Evolutionary conservation across 2,113 vertebrate genomes (phyloP).

Genomic region (Pitta sordida): DNA sequence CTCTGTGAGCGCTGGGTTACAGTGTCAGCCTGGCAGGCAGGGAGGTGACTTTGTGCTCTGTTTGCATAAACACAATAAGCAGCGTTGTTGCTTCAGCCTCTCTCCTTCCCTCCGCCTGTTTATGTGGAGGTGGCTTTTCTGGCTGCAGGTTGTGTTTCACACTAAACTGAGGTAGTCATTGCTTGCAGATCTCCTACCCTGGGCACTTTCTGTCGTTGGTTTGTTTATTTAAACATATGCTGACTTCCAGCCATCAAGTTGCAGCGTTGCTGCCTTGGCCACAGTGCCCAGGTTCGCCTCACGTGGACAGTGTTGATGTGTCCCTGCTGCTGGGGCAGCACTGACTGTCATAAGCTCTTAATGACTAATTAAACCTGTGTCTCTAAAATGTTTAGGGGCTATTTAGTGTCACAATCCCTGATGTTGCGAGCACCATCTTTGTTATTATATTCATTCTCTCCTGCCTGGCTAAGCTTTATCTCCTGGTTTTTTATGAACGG

Average conservation of each 20-base stretch:
- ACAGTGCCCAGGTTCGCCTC: not conserved
- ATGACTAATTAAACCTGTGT: not conserved
- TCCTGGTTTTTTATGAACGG: not conserved
- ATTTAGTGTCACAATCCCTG: not conserved
- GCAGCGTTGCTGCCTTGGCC: not conserved
- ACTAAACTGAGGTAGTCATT: not conserved
- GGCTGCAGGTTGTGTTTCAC: not conserved
- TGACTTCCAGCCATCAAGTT: not conserved
- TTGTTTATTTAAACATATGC: not conserved
- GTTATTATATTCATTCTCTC: not conserved
- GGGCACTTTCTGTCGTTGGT: not conserved
- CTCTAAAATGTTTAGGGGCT: not conserved
- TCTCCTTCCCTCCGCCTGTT: not conserved
- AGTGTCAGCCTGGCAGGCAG: not conserved
- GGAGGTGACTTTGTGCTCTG: not conserved
- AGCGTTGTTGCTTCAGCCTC: not conserved
- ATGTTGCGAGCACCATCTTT: not conserved
- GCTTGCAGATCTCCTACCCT: not conserved
- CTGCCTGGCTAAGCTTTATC: not conserved
- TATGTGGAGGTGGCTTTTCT: not conserved
- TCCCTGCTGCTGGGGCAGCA: not conserved
- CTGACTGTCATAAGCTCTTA: not conserved
- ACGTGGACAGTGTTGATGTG: not conserved
- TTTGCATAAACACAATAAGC: not conserved
- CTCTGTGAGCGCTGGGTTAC: not conserved